Percentiles rank a stretch among this genome's conserved stretches.
Evolutionary conservation across 53 echinoderm and acorn worm genomes (phyloP).

Genomic region (Zoroaster sp.): DNA sequence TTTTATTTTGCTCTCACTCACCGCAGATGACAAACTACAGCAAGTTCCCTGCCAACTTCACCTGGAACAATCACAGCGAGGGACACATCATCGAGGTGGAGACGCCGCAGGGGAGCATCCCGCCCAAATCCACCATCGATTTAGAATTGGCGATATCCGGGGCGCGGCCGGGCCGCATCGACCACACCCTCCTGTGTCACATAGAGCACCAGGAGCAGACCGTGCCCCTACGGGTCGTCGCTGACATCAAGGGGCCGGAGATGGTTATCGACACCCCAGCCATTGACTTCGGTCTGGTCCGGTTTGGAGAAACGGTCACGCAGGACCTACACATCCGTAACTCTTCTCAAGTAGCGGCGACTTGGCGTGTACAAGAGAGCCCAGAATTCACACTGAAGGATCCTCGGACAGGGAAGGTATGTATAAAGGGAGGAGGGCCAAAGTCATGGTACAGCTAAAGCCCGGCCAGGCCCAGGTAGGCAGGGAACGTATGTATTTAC

Average conservation of each 20-base stretch:
- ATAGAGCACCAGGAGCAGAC: constrained; percentile 81
- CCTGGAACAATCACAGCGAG: constrained; percentile 80
- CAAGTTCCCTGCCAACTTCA: constrained; percentile 80
- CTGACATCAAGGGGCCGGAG: constrained; percentile 84
- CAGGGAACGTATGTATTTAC: too few species aligned
- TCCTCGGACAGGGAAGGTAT: constrained; percentile 64
- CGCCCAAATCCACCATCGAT: constrained; percentile 69
- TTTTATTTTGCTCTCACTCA: neutral
- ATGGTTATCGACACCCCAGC: constrained; percentile 82
- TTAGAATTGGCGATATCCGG: constrained; percentile 85
- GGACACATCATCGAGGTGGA: constrained; percentile 90
- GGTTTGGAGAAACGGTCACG: constrained; percentile 53
- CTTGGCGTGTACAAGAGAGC: constrained; percentile 76
- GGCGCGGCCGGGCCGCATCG: constrained; percentile 72
- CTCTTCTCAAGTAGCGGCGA: constrained; percentile 76
- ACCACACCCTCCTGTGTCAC: constrained; percentile 78
- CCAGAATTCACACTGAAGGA: constrained; percentile 61
- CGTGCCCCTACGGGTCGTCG: constrained; percentile 73
- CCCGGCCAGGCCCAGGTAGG: neutral
- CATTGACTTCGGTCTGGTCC: constrained; percentile 85
- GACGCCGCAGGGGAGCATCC: constrained; percentile 81
- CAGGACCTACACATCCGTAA: constrained; percentile 76
- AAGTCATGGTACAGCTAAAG: neutral
- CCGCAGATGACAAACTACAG: constrained; percentile 92
- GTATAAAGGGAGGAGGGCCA: neutral